Base-by-base conservation (phyloP, 2,113 vertebrate species). In the Siniperca knerii region DNA sequence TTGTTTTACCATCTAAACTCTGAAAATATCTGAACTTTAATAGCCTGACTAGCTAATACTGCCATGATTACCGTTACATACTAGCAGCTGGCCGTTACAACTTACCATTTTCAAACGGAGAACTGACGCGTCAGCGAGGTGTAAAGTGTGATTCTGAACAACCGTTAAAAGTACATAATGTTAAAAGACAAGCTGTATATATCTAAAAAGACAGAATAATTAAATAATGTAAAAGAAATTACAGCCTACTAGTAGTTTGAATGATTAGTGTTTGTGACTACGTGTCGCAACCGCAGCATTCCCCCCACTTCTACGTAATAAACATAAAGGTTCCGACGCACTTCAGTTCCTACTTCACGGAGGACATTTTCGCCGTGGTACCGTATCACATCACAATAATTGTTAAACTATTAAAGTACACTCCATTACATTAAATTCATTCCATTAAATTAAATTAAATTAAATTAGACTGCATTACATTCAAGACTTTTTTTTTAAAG, bases 71-170 rank as follows among this genome's bases (percentile, higher is more conserved):
- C 15, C 46, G 15, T 4, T 16, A 69, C 21, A 11, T 44, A 6
- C 35, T 73, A 75, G 78, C 70, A 23, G 20, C 21, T 1, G 55
- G 46, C 29, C 20, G 16, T 60, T 55, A 33, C 1, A 77, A 83
- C 83, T 87, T 16, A 92, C 92, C 89, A 90, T 92, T 61, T 84
- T 92, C 2, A 82, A 54, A n/a, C 64, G 72, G 12, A 77, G 25
- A 20, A 6, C 13, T 11, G 60, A 52, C 52, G 71, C 20, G 33
- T 68, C 72, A 21, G 58, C 44, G 48, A 64, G 1, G 33, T 25
- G 10, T 42, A 16, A 52, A n/a, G n/a, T 1, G 6, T 1, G 48
- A 0, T n/a, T 25, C 9, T 0, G 18, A 52, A 9, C 4, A 35
- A 68, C 21, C 29, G 33, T 68, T 64, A 54, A 58, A 42, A 2